Evolutionary conservation across 2,113 vertebrate genomes (phyloP).

Genomic region (Helogale parvula): DNA sequence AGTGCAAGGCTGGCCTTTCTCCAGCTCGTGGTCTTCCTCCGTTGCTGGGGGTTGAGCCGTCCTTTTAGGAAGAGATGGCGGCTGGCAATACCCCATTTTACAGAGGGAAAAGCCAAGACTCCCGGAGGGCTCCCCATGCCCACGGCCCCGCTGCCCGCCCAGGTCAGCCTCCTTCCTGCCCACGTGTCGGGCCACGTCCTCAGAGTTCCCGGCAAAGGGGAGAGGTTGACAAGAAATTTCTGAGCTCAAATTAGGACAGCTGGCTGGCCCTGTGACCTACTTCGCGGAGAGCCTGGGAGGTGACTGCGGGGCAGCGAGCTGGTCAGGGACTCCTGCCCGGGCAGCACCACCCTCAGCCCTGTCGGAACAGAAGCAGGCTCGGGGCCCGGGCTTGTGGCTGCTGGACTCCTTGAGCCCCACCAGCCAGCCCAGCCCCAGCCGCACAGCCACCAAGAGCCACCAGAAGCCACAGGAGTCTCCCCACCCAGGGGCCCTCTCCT

Average conservation of each 20-base stretch:
- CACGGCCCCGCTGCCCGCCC: rapidly evolving
- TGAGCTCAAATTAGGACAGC: not conserved
- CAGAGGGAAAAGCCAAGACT: not conserved
- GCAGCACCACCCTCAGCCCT: not conserved
- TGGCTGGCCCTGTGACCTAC: not conserved
- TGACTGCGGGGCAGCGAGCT: rapidly evolving
- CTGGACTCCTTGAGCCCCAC: not conserved
- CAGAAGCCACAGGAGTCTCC: not conserved
- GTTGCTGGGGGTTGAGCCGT: too few species aligned
- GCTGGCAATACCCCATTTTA: not conserved
- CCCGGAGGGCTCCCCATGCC: not conserved
- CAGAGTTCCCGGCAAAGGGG: slow-evolving; percentile 30
- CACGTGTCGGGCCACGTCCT: not conserved
- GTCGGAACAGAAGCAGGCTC: not conserved
- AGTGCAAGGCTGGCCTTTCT: not conserved
- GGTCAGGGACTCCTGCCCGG: not conserved
- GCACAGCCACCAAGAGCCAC: not conserved
- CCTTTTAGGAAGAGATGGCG: not conserved
- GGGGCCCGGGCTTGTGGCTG: not conserved
- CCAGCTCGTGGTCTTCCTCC: not conserved
- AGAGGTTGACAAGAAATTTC: not conserved
- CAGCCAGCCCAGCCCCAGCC: not conserved
- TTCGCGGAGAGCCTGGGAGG: not conserved
- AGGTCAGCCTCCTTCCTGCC: not conserved
- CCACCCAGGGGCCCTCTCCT: not conserved